Percentiles rank a stretch among this genome's conserved stretches.
Conservation (phyloP, 2,113 vertebrate genomes). For the Ginglymostoma cirratum region DNA sequence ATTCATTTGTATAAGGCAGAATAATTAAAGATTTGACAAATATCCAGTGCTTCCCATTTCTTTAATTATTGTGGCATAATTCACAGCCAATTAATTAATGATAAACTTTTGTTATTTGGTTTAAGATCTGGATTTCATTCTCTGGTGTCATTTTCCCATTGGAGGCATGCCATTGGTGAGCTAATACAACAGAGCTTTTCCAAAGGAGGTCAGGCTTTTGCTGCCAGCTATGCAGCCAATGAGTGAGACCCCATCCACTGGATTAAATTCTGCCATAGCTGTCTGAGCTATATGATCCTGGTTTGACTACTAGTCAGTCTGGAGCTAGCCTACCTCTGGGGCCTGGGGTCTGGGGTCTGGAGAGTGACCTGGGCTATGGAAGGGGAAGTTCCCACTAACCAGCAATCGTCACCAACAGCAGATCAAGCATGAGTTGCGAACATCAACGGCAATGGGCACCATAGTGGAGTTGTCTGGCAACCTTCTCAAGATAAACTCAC, state of each 20-base stretch:
- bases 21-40: not conserved
- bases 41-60: not conserved
- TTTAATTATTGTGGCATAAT: not conserved
- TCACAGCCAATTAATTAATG: not conserved
- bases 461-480: not conserved
- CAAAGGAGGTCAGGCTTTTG: too few species aligned
- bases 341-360: too few species aligned
- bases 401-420: not conserved
- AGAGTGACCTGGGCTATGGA: too few species aligned
- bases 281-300: not conserved
- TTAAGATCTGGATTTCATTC: not conserved
- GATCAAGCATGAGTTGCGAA: not conserved
- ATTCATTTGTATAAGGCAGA: not conserved
- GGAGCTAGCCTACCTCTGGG: not conserved
- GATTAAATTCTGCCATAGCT: not conserved
- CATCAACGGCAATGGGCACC: not conserved
- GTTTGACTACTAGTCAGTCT: not conserved
- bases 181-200: too few species aligned
- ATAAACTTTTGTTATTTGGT: not conserved
- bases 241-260: too few species aligned
- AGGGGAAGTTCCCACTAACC: not conserved
- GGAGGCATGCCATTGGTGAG: too few species aligned
- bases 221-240: too few species aligned
- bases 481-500: not conserved
- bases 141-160: too few species aligned